These are phyloP conservation scores for Eremophila alpestris DNA, from an alignment of 2,797 vertebrate genomes.

Conservation along the genomic window DNA sequence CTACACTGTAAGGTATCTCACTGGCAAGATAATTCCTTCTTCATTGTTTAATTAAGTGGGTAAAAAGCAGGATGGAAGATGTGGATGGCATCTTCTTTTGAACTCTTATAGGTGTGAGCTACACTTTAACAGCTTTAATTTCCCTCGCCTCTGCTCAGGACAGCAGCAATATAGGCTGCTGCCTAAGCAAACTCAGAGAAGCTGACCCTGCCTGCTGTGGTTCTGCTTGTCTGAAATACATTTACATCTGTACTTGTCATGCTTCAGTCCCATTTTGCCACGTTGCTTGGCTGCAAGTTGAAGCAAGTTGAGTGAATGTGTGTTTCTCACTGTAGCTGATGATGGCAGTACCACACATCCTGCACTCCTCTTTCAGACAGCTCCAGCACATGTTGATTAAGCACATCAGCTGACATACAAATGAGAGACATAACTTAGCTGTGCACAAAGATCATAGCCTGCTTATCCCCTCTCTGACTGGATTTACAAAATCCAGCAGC, in stretches of 20 bases:
- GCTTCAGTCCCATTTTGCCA: not conserved
- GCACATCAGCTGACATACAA: not conserved
- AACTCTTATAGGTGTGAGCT: not conserved
- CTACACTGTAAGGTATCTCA: not conserved
- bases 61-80: not conserved
- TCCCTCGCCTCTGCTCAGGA: not conserved
- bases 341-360: not conserved
- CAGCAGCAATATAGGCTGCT: not conserved
- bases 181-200: not conserved
- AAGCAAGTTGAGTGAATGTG: not conserved
- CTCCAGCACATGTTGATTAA: fast-evolving
- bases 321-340: not conserved
- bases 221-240: not conserved
- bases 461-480: not conserved
- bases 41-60: not conserved
- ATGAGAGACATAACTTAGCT: not conserved
- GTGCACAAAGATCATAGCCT: not conserved
- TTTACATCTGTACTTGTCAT: not conserved
- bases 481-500: not conserved
- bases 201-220: not conserved
- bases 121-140: not conserved
- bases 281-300: not conserved
- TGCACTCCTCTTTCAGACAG: not conserved
- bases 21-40: not conserved
- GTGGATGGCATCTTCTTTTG: not conserved